Percentiles rank a stretch among this genome's conserved stretches.
Conservation (phyloP, 2,888 invertebrate species). For the Plebejus anna region DNA sequence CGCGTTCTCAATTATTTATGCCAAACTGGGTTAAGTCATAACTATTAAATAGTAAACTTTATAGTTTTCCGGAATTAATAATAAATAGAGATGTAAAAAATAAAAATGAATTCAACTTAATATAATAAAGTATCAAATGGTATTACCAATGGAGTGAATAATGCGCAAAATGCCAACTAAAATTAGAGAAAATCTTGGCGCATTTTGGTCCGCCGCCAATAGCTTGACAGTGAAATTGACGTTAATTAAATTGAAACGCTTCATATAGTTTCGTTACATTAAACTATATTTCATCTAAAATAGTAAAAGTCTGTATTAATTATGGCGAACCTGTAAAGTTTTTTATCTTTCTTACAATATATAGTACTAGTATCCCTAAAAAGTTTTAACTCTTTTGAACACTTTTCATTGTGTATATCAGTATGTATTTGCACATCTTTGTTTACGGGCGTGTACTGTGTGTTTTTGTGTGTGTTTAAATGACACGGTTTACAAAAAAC, state of each 20-base stretch:
- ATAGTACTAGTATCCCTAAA: too few species aligned
- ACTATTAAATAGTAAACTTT: neutral
- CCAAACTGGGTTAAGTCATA: neutral
- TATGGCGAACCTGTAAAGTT: too few species aligned
- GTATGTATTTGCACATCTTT: too few species aligned
- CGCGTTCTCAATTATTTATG: conserved; percentile 5
- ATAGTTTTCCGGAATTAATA: neutral
- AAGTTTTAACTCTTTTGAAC: too few species aligned
- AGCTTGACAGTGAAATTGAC: conserved; percentile 3
- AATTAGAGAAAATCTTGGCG: conserved; percentile 11
- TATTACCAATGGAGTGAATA: conserved; percentile 2
- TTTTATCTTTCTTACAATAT: too few species aligned
- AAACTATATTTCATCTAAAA: neutral
- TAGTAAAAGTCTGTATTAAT: neutral
- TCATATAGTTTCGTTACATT: neutral
- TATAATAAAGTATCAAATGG: neutral
- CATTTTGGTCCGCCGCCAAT: conserved; percentile 19
- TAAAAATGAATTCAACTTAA: neutral
- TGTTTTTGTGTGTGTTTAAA: too few species aligned
- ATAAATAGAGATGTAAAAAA: neutral
- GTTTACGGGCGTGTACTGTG: too few species aligned
- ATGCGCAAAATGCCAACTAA: conserved; percentile 13
- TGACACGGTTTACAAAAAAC: too few species aligned
- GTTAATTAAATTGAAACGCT: conserved; percentile 12
- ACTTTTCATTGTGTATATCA: too few species aligned